Base-by-base conservation (phyloP, 2,113 vertebrate genomes). In the Burhinus oedicnemus region DNA sequence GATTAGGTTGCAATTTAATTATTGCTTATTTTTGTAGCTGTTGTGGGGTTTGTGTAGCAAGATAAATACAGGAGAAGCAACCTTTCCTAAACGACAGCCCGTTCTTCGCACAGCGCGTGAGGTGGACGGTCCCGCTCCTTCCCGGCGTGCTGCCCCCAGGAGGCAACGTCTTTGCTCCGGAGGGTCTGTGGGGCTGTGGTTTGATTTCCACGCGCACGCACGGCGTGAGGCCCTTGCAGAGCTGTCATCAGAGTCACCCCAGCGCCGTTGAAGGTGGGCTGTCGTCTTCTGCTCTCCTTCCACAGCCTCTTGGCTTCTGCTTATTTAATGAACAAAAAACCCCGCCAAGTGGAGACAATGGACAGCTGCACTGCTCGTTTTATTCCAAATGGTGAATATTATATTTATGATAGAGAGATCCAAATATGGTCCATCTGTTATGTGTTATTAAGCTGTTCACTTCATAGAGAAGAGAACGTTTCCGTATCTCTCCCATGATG, bases 381-480 rank as follows among this genome's bases (percentile, higher is more conserved):
- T 32, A 4, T 72, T 91, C 95, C 91, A 96, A 82, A 93, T 89
- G 93, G 82, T 82, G 94, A 82, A 49, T 69, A 13, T 52, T 68
- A 14, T 95, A 91, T 92, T 93, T 92, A 57, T 57, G 77, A 84
- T 65, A 16, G 54, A 38, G 57, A 36, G 58, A 77, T 89, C 93
- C 89, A 95, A 89, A 87, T 78, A 29, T 0, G 44, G 38, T 7
- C 96, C 96, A 97, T 96, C 96, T 96, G 95, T 12, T 94, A 6
- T 9, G 7, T 77, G 74, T 71, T 82, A 26, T n/a, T 87, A 54
- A 95, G 94, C 93, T 97, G 97, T 94, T 97, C 96, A 95, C 91
- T 95, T 97, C 81, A 58, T 36, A 66, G 84, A 81, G 93, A 36
- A 92, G 90, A 38, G 83, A 91, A 95, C 21, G 1, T 76, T 83